Evolutionary conservation across 2,888 invertebrate species (phyloP), one percentile per base, ranked within the genome.

Genomic region (Aleiodes alternator): DNA sequence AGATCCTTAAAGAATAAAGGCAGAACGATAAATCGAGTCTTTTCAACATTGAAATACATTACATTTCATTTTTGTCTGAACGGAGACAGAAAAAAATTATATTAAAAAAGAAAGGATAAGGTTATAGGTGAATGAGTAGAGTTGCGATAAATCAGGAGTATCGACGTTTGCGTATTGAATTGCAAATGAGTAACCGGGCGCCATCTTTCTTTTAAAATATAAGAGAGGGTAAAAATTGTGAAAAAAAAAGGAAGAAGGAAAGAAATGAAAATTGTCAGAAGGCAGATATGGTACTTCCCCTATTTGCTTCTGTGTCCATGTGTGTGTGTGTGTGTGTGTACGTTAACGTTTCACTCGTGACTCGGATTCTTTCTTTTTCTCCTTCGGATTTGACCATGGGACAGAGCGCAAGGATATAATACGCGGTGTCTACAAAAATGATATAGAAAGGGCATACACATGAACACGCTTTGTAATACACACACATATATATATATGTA

Each of bases 81-180:
- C 53, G 64, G 34, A 48, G 64, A n/a, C 43, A 48, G 53, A 50
- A 31, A 23, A 48, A 48, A 66, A 50, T n/a, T 64, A 64, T 61
- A 64, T 61, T 14, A 12, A 64, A 12, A 43, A 55, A 43, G n/a
- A 29, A 29, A 12, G 16, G 29, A 43, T 48, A 76, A 57, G 73
- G 71, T 51, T 76, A 76, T 74, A 74, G 73, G 75, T 79, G 81
- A 83, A 82, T 83, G 84, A 87, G 85, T 85, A 85, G 85, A 85
- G 86, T 85, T 84, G 86, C 88, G 86, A 88, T 89, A 88, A 88
- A 88, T 89, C 88, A 88, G 83, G 85, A 86, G 85, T 88, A 88
- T 89, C 87, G 89, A 87, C 87, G 86, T 86, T 82, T 84, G 83
- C 86, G 84, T 51, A 87, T 87, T 87, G 88, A 89, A 89, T 89